A percentile compares a stretch with the other conserved stretches of the same genome.
These are phyloP conservation scores for Sicus ferrugineus DNA, from an alignment of 2,888 invertebrate species.

Conservation along the genomic window DNA sequence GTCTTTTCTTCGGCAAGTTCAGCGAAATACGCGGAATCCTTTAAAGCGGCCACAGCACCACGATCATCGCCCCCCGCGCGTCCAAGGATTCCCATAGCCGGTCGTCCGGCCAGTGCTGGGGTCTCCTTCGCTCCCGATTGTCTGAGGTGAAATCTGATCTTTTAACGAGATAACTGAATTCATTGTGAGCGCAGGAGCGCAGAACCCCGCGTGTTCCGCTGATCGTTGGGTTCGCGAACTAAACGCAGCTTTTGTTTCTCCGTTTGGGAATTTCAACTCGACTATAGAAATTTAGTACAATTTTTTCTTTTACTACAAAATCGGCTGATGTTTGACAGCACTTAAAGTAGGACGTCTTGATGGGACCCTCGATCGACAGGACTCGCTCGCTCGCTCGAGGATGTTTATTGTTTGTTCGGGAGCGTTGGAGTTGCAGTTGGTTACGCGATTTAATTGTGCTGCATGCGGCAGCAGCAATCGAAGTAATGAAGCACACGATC, in stretches of 20 bases:
- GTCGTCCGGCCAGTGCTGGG: neutral
- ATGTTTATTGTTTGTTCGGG: slow-evolving; percentile 34
- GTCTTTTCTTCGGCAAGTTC: neutral
- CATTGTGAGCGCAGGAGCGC: slow-evolving; percentile 1
- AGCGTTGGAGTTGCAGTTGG: too few species aligned
- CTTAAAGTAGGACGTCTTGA: neutral
- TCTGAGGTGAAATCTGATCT: slow-evolving; percentile 32
- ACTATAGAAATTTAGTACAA: slow-evolving; percentile 7
- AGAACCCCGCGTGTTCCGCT: neutral
- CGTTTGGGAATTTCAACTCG: neutral
- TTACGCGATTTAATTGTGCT: slow-evolving; percentile 44
- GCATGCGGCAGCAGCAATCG: slow-evolving; percentile 19
- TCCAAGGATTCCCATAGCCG: neutral
- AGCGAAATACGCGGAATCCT: slow-evolving; percentile 18
- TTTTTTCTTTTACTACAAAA: neutral
- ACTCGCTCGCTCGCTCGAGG: slow-evolving; percentile 14
- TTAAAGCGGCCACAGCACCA: neutral
- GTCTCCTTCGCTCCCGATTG: slow-evolving; percentile 19
- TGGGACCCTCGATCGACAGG: slow-evolving; percentile 27
- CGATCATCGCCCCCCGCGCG: neutral
- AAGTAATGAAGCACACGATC: neutral
- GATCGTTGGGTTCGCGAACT: slow-evolving; percentile 11
- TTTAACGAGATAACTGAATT: slow-evolving; percentile 30
- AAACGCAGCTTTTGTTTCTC: neutral
- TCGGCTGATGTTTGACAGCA: neutral